Evolutionary conservation across 2,888 invertebrate genomes (phyloP).

Genomic region (Nephrotoma guestfalica): DNA sequence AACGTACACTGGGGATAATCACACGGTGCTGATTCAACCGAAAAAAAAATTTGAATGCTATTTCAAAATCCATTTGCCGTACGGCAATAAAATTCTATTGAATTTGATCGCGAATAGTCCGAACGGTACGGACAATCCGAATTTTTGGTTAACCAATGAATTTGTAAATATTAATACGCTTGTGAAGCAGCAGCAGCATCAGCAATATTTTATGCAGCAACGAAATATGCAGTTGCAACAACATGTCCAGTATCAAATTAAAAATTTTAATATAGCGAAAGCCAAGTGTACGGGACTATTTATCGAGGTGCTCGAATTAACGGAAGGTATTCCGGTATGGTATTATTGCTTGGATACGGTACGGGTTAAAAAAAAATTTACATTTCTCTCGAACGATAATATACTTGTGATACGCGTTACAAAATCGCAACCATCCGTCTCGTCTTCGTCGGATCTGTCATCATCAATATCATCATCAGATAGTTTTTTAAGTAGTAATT

Average conservation of each 20-base stretch:
- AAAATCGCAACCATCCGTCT: background rate
- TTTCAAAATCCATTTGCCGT: slow-evolving; percentile 53
- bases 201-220: background rate
- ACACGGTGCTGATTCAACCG: slow-evolving; percentile 48
- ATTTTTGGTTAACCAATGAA: background rate
- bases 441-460: background rate
- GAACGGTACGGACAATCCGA: background rate
- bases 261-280: background rate
- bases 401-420: slow-evolving; percentile 18
- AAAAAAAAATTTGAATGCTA: slow-evolving; percentile 46
- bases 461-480: background rate
- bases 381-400: slow-evolving; percentile 20
- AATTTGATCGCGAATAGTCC: slow-evolving; percentile 34
- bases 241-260: background rate
- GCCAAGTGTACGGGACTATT: slow-evolving; percentile 3
- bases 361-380: slow-evolving; percentile 16
- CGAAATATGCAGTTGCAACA: background rate
- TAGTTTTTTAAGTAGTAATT: background rate
- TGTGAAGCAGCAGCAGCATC: background rate
- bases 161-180: slow-evolving; percentile 1
- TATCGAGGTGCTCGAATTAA: slow-evolving; percentile 5
- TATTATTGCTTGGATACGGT: background rate
- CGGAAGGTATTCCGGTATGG: background rate
- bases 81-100: slow-evolving; percentile 47
- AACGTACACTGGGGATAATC: slow-evolving; percentile 46